Conservation (phyloP, 2,113 vertebrate species). For the Actenoides lindsayi region DNA sequence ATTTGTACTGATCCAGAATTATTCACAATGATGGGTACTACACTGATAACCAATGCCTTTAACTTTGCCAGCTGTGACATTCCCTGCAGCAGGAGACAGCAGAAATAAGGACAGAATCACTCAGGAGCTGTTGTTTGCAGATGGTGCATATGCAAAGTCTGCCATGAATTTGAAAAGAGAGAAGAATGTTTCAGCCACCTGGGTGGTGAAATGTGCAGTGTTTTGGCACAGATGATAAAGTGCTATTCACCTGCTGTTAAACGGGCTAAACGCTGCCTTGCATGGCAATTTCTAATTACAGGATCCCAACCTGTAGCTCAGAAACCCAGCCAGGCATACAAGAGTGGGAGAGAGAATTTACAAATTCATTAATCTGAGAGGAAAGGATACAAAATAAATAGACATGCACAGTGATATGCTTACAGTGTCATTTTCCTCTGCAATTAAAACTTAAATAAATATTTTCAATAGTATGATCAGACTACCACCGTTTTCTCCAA, state of each 20-base stretch:
- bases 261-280: neutral
- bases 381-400: neutral
- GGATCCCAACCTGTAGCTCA: neutral
- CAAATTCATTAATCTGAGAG: neutral
- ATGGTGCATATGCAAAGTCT: neutral
- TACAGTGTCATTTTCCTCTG: neutral
- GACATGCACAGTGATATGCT: neutral
- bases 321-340: neutral
- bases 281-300: neutral
- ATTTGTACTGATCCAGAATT: neutral
- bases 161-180: slow-evolving; percentile 16
- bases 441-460: neutral
- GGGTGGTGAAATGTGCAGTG: neutral
- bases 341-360: neutral
- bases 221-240: neutral
- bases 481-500: neutral
- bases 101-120: neutral
- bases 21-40: neutral
- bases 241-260: neutral
- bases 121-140: neutral
- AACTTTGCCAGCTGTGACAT: neutral
- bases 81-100: neutral
- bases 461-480: neutral
- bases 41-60: neutral
- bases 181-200: neutral